A percentile compares a stretch with the other conserved stretches of the same genome.
These are phyloP conservation scores for Paedocypris sp. DNA, from an alignment of 2,113 vertebrate genomes.

Conservation along the genomic window DNA sequence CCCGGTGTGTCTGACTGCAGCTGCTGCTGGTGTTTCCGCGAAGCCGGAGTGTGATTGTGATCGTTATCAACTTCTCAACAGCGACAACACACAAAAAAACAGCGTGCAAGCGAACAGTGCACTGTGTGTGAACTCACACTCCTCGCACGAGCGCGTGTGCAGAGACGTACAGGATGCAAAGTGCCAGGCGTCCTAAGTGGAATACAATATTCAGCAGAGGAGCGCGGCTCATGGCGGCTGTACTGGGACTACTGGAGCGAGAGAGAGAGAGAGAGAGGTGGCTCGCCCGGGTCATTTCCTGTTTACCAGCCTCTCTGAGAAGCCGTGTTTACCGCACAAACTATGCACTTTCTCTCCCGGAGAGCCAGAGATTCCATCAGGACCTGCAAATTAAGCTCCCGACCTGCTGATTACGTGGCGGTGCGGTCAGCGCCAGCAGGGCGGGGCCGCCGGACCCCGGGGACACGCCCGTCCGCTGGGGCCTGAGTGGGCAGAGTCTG, in stretches of 20 bases:
- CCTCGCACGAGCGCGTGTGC: neutral
- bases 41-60: slow-evolving; percentile 45
- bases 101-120: slow-evolving; percentile 44
- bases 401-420: slow-evolving; percentile 63
- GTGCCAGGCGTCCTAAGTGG: neutral
- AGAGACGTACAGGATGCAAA: slow-evolving; percentile 2
- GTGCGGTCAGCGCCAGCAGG: slow-evolving; percentile 42
- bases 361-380: slow-evolving; percentile 53
- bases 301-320: slow-evolving; percentile 58
- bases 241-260: slow-evolving; percentile 11
- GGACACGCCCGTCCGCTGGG: slow-evolving; percentile 44
- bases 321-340: slow-evolving; percentile 48
- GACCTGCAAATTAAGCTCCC: slow-evolving; percentile 60
- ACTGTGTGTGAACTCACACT: slow-evolving; percentile 22
- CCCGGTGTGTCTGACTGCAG: no score
- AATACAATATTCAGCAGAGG: neutral
- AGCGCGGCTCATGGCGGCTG: neutral
- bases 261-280: slow-evolving; percentile 47
- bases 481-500: slow-evolving; percentile 42
- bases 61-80: slow-evolving; percentile 38
- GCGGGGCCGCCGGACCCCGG: slow-evolving; percentile 49
- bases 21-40: slow-evolving; percentile 46
- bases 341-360: slow-evolving; percentile 56
- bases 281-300: slow-evolving; percentile 66
- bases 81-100: no score